Evolutionary conservation across 2,888 invertebrate species (phyloP).

Genomic region (Cryptocephalus primarius): DNA sequence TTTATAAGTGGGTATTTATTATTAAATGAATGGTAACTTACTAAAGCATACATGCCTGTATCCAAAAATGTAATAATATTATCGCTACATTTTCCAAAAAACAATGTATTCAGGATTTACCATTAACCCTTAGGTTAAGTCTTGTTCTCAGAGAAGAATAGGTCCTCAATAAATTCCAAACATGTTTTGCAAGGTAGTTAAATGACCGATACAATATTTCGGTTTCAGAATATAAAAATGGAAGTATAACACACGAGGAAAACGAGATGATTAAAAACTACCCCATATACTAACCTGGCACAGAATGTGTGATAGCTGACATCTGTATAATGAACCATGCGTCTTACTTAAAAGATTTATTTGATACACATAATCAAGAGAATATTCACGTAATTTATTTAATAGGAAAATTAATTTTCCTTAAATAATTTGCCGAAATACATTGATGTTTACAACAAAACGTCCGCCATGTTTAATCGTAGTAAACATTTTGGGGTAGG

Average conservation of each 20-base stretch:
- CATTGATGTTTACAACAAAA: constrained; percentile 37
- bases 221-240: not conserved
- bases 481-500: constrained; percentile 30
- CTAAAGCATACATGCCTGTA: too few species aligned
- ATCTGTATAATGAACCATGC: constrained; percentile 39
- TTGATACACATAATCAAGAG: constrained; percentile 9
- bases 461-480: constrained; percentile 36
- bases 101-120: too few species aligned
- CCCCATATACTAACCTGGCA: constrained; percentile 38
- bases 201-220: too few species aligned
- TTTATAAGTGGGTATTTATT: too few species aligned
- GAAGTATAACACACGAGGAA: not conserved
- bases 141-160: too few species aligned
- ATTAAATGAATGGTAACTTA: too few species aligned
- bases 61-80: too few species aligned
- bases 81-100: too few species aligned
- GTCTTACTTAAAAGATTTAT: constrained; percentile 23
- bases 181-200: too few species aligned
- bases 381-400: not conserved
- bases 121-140: too few species aligned
- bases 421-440: constrained; percentile 11
- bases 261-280: constrained; percentile 9
- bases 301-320: constrained; percentile 44
- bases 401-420: constrained; percentile 10
- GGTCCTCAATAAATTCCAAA: too few species aligned